phyloP scores from a whole-genome alignment of 2,113 vertebrate species.

The Orthochromis indermauri region DNA sequence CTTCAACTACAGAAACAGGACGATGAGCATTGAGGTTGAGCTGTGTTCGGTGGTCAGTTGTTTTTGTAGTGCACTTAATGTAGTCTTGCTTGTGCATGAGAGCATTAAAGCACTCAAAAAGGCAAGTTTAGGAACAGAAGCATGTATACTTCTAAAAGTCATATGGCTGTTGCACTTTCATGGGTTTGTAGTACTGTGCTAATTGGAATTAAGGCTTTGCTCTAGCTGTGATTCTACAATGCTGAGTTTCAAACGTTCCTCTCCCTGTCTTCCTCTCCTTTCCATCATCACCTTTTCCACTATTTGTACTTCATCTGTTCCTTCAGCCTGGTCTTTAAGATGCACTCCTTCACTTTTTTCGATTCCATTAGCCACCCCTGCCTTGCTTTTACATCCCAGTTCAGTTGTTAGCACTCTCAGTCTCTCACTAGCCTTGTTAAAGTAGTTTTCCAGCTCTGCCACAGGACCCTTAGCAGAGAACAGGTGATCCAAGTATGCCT shows the following conservation, averaged over 20 bases:
- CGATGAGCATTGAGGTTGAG: neutral
- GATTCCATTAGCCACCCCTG: neutral
- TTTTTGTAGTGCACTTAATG: neutral
- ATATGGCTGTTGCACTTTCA: neutral
- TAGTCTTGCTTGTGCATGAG: neutral
- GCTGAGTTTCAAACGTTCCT: constrained; percentile 27
- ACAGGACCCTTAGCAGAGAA: constrained; percentile 47
- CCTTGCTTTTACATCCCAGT: neutral
- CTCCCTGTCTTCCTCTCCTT: neutral
- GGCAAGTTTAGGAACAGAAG: neutral
- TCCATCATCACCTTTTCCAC: neutral
- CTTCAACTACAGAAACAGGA: neutral
- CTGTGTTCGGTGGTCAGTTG: neutral
- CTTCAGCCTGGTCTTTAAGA: neutral
- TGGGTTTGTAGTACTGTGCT: neutral
- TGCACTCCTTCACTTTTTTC: neutral
- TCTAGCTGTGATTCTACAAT: constrained; percentile 39
- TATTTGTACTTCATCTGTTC: neutral
- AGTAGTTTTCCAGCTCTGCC: constrained; percentile 42
- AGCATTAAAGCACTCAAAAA: neutral
- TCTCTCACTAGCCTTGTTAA: neutral
- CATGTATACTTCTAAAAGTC: neutral
- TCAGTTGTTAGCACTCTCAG: neutral
- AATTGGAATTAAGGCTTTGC: neutral
- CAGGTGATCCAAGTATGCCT: constrained; percentile 50